A percentile compares a stretch with the other conserved stretches of the same genome.
Evolutionary conservation across 30 jellyfish, hydroid and myxozoan genomes (phyloP).

Genomic region (Turritopsis rubra): DNA sequence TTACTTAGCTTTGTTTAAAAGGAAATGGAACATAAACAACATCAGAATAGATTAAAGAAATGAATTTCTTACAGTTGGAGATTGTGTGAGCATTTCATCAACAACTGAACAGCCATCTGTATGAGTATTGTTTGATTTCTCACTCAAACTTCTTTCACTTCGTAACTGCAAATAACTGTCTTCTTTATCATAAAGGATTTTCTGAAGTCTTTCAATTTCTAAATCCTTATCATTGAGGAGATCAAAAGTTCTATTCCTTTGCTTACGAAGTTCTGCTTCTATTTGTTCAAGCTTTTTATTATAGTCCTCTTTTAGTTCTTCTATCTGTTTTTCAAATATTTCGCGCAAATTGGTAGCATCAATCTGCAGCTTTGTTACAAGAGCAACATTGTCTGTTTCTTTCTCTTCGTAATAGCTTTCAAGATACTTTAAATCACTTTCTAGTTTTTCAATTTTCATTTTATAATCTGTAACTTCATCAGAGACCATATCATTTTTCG

Average conservation of each 20-base stretch:
- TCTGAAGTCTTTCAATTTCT: slow-evolving; percentile 66
- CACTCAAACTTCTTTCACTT: not conserved
- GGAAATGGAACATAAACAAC: too few species aligned
- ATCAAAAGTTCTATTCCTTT: slow-evolving; percentile 60
- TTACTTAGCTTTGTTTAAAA: too few species aligned
- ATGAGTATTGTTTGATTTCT: not conserved
- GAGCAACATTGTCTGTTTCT: slow-evolving; percentile 48
- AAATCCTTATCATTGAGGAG: slow-evolving; percentile 68
- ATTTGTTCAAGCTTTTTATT: slow-evolving; percentile 26
- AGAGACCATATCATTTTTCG: not conserved
- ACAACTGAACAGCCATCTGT: not conserved
- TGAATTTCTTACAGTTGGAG: slow-evolving; percentile 7
- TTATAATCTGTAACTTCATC: slow-evolving; percentile 36
- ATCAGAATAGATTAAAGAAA: too few species aligned
- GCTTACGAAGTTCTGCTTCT: slow-evolving; percentile 53
- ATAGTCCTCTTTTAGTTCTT: slow-evolving; percentile 24
- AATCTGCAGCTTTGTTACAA: slow-evolving; percentile 51
- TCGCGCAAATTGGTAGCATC: slow-evolving; percentile 56
- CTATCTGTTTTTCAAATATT: slow-evolving; percentile 29
- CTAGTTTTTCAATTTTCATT: slow-evolving; percentile 41
- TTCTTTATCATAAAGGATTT: slow-evolving; percentile 12
- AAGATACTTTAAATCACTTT: slow-evolving; percentile 26
- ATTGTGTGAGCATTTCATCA: slow-evolving; percentile 13
- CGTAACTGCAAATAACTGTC: not conserved
- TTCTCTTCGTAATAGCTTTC: slow-evolving; percentile 40